phyloP scores from a whole-genome alignment of 2,797 vertebrate species.

The Anguilla obscura region DNA sequence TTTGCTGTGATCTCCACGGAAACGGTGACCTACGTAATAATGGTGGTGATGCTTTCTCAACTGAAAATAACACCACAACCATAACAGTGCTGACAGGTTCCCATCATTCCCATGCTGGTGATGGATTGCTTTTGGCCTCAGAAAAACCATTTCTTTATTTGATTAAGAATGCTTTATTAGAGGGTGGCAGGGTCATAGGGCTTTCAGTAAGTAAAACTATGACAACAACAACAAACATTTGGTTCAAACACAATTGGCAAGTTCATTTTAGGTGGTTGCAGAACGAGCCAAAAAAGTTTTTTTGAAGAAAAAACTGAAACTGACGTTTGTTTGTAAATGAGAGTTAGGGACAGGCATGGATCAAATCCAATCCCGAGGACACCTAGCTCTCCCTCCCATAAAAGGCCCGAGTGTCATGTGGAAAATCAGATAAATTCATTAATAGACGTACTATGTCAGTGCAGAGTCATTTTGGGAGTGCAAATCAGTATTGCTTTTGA shows the following conservation, averaged over 20 bases:
- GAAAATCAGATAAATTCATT: too few species aligned
- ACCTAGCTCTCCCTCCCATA: background rate
- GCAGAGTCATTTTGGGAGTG: background rate
- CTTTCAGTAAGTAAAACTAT: background rate
- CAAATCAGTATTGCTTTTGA: background rate
- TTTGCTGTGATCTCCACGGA: constrained; percentile 63
- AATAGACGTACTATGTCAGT: background rate
- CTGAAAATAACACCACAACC: constrained; percentile 61
- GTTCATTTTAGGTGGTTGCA: background rate
- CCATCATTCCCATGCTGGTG: constrained; percentile 61
- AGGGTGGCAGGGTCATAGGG: constrained; percentile 43
- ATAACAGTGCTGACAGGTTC: constrained; percentile 68
- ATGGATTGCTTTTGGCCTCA: constrained; percentile 74
- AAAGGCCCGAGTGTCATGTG: background rate
- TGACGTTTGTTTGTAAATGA: background rate
- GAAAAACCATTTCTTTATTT: constrained; percentile 65
- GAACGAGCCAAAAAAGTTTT: background rate
- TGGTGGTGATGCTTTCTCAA: constrained; percentile 58
- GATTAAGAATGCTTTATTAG: constrained; percentile 70
- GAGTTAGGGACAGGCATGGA: background rate
- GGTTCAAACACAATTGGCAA: background rate
- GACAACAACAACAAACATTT: background rate
- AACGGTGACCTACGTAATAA: constrained; percentile 69
- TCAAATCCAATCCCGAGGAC: background rate
- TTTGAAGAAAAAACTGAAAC: background rate